Percentiles rank a stretch among this genome's conserved stretches.
phyloP scores from a whole-genome alignment of 2,113 vertebrate species.

The Ranitomeya variabilis region DNA sequence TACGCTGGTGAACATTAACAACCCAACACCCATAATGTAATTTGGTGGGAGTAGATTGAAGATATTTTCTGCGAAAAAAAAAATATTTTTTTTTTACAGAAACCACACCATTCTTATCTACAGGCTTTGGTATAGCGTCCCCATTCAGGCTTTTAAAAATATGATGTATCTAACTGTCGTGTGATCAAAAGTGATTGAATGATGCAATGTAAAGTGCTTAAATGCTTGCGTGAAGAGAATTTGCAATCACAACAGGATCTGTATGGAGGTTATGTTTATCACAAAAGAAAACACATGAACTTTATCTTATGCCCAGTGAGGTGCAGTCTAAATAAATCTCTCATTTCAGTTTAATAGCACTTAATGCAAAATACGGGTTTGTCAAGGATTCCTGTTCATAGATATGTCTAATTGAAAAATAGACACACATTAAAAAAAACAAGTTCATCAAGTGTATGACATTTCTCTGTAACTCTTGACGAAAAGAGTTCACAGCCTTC shows the following conservation, averaged over 20 bases:
- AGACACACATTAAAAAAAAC: neutral
- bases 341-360: neutral
- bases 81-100: too few species aligned
- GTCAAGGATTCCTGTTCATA: conserved; percentile 21
- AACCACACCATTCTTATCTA: neutral
- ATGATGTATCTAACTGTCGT: neutral
- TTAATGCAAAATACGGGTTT: conserved; percentile 10
- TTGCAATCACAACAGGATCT: neutral
- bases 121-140: neutral
- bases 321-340: neutral
- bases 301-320: neutral
- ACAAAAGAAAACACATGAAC: neutral
- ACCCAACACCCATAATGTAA: too few species aligned
- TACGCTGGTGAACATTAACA: too few species aligned
- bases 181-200: neutral
- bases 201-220: neutral
- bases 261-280: neutral
- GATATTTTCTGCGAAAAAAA: too few species aligned
- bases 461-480: conserved; percentile 29
- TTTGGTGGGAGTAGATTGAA: too few species aligned
- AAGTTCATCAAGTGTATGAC: conserved; percentile 49
- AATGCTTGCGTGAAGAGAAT: neutral
- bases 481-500: conserved; percentile 20
- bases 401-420: conserved; percentile 21
- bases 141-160: neutral